Evolutionary conservation across 92 coral and sea anemone genomes (phyloP).

Genomic region (Nematostella vectensis): DNA sequence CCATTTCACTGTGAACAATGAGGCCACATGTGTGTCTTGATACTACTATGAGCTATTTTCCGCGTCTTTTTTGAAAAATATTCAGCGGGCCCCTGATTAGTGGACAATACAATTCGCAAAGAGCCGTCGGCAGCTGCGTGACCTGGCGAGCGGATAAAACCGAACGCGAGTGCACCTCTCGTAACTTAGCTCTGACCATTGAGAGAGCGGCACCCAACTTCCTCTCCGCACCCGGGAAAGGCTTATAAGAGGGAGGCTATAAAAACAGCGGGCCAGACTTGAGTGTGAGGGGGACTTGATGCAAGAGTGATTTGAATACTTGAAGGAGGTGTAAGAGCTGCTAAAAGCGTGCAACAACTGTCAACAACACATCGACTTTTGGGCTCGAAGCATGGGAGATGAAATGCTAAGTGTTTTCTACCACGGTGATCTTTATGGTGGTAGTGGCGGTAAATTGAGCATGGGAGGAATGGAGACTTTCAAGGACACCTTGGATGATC

Average conservation of each 20-base stretch:
- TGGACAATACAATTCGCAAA: slow-evolving; percentile 66
- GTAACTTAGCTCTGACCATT: slow-evolving; percentile 7
- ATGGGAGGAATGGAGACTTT: slow-evolving; percentile 58
- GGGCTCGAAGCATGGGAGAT: slow-evolving; percentile 91
- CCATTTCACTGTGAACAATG: slow-evolving; percentile 81
- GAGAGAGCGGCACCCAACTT: not conserved
- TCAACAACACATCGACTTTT: too few species aligned
- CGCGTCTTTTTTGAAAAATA: slow-evolving; percentile 80
- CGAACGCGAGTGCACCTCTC: slow-evolving; percentile 20
- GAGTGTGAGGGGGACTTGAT: too few species aligned
- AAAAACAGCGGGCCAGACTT: too few species aligned
- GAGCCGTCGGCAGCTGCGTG: slow-evolving; percentile 49
- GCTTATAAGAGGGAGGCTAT: not conserved
- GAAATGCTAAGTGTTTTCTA: slow-evolving; percentile 95
- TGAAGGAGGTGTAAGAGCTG: too few species aligned
- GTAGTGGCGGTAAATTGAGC: slow-evolving; percentile 63
- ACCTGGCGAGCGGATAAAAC: slow-evolving; percentile 35
- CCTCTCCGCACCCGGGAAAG: not conserved
- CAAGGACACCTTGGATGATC: slow-evolving; percentile 67
- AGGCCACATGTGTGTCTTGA: slow-evolving; percentile 91
- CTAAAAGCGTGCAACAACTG: too few species aligned
- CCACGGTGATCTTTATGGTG: slow-evolving; percentile 79
- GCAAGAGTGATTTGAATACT: too few species aligned
- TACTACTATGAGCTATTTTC: slow-evolving; percentile 55
- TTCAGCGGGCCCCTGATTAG: slow-evolving; percentile 64